These are phyloP conservation scores for Athripsodes cinereus DNA, from an alignment of 2,888 invertebrate species.

Conservation along the genomic window DNA sequence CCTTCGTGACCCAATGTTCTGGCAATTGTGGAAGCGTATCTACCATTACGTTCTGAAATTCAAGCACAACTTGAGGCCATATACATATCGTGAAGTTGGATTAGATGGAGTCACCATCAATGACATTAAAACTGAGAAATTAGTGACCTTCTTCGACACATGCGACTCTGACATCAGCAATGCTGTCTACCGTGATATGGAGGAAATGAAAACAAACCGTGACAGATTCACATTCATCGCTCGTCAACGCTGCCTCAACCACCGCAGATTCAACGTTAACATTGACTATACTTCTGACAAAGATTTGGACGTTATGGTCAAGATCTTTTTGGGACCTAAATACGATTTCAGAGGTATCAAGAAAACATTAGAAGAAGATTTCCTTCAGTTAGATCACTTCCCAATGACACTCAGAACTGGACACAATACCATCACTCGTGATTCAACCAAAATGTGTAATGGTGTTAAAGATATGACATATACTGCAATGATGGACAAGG, in stretches of 20 bases:
- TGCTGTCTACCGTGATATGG: constrained; percentile 45
- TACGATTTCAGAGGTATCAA: constrained; percentile 53
- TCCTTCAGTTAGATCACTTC: constrained; percentile 55
- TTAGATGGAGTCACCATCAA: constrained; percentile 61
- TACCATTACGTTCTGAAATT: constrained; percentile 51
- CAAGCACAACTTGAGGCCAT: constrained; percentile 55
- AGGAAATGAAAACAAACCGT: constrained; percentile 44
- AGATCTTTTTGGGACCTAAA: constrained; percentile 65
- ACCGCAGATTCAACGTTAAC: constrained; percentile 56
- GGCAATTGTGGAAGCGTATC: constrained; percentile 59
- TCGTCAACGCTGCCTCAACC: constrained; percentile 58
- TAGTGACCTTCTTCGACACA: constrained; percentile 64
- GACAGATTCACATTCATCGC: constrained; percentile 51
- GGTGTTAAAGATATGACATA: constrained; percentile 48
- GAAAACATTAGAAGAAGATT: constrained; percentile 46
- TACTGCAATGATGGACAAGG: constrained; percentile 42
- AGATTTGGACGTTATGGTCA: constrained; percentile 53
- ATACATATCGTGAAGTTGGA: constrained; percentile 54
- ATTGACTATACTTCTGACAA: constrained; percentile 53
- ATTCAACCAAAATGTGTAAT: constrained; percentile 54
- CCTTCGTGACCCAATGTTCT: constrained; percentile 69
- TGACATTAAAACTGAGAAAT: constrained; percentile 55
- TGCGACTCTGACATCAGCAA: constrained; percentile 61
- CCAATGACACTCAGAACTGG: constrained; percentile 43
- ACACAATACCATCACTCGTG: constrained; percentile 45